Conservation (phyloP, 2,797 vertebrate species). For the Vipera latastei region DNA sequence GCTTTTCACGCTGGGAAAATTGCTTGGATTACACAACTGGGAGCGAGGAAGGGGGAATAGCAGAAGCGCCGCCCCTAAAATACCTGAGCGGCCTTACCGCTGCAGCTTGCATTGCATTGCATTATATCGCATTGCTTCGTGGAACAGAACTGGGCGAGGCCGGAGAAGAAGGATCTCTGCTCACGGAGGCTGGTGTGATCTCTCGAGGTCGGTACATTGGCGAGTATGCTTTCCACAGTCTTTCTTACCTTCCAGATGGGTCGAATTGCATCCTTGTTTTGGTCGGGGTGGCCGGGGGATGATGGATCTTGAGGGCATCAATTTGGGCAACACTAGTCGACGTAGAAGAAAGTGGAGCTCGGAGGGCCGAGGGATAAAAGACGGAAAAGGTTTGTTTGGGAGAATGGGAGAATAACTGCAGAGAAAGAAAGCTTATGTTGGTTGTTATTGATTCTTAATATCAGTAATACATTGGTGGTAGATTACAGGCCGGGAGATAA, state of each 20-base stretch:
- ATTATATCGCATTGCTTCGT: fast-evolving
- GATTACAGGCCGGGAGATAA: neutral
- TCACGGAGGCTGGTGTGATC: fast-evolving
- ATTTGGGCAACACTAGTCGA: neutral
- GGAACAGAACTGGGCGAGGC: neutral
- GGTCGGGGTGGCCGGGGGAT: neutral
- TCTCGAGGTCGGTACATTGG: neutral
- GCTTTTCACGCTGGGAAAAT: neutral
- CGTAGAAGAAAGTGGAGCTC: neutral
- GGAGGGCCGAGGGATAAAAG: neutral
- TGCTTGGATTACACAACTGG: neutral
- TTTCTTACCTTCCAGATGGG: neutral
- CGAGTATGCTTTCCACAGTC: neutral
- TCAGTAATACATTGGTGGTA: neutral
- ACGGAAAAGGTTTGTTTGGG: neutral
- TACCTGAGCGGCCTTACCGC: neutral
- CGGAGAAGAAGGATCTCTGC: fast-evolving
- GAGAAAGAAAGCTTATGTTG: neutral
- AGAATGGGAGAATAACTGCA: neutral
- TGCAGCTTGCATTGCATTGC: neutral
- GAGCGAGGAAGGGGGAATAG: fast-evolving
- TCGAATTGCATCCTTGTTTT: neutral
- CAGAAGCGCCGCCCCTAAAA: neutral
- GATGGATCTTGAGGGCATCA: neutral
- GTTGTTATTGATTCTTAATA: neutral